These are phyloP conservation scores for Spea bombifrons DNA, from an alignment of 2,113 vertebrate species.

Conservation along the genomic window DNA sequence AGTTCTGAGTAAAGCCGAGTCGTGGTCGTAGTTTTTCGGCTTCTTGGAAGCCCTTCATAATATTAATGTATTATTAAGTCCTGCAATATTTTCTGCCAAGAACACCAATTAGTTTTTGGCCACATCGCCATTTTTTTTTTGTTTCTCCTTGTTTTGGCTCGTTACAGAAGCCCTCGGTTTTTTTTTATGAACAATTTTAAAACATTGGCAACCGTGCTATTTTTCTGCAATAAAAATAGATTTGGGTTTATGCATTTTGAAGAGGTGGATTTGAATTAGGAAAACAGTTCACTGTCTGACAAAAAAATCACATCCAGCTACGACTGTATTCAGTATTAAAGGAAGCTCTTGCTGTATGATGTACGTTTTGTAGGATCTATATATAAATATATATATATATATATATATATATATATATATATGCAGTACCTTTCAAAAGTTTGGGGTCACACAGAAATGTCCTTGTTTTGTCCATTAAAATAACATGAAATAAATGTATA, in stretches of 20 bases:
- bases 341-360: background rate
- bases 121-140: background rate
- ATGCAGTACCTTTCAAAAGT: too few species aligned
- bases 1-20: background rate
- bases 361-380: too few species aligned
- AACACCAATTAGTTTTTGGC: constrained; percentile 16
- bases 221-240: constrained; percentile 31
- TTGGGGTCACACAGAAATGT: too few species aligned
- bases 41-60: background rate
- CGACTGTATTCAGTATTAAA: background rate
- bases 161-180: background rate
- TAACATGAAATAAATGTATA: too few species aligned
- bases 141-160: constrained; percentile 10
- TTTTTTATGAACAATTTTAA: constrained; percentile 10
- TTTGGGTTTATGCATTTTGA: constrained; percentile 4
- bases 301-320: background rate
- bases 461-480: too few species aligned
- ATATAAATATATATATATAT: too few species aligned
- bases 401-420: too few species aligned
- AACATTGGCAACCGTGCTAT: background rate
- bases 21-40: background rate
- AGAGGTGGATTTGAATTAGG: background rate
- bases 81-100: background rate
- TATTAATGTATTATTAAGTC: background rate
- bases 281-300: background rate